Evolutionary conservation across 2,888 invertebrate genomes (phyloP).

Genomic region (Drosophila anomalipes): DNA sequence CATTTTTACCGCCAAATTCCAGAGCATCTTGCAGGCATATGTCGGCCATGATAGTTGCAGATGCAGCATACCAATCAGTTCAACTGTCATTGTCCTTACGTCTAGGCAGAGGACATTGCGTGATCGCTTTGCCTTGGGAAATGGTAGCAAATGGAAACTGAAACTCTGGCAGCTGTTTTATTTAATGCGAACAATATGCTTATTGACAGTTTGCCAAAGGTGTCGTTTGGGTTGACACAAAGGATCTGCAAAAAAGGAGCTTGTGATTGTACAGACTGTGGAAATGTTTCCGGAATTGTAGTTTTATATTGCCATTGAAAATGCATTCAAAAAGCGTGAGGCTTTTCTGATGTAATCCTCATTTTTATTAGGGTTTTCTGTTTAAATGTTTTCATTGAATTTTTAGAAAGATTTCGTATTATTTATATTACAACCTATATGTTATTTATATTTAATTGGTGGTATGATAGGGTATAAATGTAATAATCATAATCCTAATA

Average conservation of each 20-base stretch:
- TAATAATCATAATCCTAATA: not conserved
- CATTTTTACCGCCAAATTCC: slow-evolving; percentile 70
- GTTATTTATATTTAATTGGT: not conserved
- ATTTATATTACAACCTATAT: not conserved
- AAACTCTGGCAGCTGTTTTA: slow-evolving; percentile 66
- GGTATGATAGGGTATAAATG: not conserved
- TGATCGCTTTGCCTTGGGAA: slow-evolving; percentile 52
- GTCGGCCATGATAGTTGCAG: slow-evolving; percentile 74
- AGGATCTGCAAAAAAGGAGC: slow-evolving; percentile 46
- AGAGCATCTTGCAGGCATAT: slow-evolving; percentile 68
- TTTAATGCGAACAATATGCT: slow-evolving; percentile 68
- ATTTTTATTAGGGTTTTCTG: not conserved
- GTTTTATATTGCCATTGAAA: slow-evolving; percentile 17
- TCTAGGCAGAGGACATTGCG: slow-evolving; percentile 43
- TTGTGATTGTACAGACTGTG: slow-evolving; percentile 10
- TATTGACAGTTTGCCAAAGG: slow-evolving; percentile 77
- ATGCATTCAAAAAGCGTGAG: not conserved
- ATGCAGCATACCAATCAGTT: slow-evolving; percentile 73
- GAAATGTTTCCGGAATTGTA: slow-evolving; percentile 55
- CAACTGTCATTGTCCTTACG: slow-evolving; percentile 24
- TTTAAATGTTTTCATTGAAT: not conserved
- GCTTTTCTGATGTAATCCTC: not conserved
- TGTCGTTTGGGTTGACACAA: slow-evolving; percentile 56
- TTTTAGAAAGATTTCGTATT: too few species aligned
- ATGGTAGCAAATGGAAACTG: slow-evolving; percentile 37